Conservation (phyloP, 2,888 invertebrate species). For the Metallyticus violacea region DNA sequence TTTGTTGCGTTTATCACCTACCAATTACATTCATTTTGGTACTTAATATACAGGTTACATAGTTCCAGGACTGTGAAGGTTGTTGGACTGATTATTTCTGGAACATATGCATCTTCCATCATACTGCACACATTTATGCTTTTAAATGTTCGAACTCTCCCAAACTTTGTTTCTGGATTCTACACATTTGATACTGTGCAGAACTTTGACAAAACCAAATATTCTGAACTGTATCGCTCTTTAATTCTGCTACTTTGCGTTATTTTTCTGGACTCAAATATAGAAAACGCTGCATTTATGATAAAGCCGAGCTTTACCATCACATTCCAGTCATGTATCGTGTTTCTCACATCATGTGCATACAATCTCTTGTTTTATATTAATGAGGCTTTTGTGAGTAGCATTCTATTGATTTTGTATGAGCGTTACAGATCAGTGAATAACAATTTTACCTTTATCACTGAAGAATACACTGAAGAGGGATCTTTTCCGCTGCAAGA, state of each 20-base stretch:
- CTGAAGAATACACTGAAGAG: no score
- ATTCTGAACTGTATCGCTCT: neutral
- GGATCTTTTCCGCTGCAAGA: no score
- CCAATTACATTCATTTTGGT: neutral
- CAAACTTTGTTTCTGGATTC: neutral
- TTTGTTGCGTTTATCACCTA: neutral
- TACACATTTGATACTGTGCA: neutral
- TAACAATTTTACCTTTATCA: no score
- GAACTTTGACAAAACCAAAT: neutral
- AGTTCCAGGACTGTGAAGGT: neutral
- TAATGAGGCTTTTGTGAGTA: neutral
- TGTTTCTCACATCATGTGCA: no score
- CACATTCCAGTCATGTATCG: no score
- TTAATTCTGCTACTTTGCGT: neutral
- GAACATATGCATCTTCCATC: neutral
- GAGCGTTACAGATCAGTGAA: neutral
- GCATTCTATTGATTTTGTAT: neutral
- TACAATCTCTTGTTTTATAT: neutral
- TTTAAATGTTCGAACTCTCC: neutral
- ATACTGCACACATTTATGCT: neutral
- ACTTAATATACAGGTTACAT: neutral
- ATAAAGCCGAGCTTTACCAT: no score
- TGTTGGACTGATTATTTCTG: neutral
- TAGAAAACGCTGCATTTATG: no score
- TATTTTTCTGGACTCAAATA: neutral